Evolutionary conservation across 1,140 invertebrate species (phyloP), one percentile per base, ranked within the genome.

Genomic region (Macrotrachela quadricornifera): DNA sequence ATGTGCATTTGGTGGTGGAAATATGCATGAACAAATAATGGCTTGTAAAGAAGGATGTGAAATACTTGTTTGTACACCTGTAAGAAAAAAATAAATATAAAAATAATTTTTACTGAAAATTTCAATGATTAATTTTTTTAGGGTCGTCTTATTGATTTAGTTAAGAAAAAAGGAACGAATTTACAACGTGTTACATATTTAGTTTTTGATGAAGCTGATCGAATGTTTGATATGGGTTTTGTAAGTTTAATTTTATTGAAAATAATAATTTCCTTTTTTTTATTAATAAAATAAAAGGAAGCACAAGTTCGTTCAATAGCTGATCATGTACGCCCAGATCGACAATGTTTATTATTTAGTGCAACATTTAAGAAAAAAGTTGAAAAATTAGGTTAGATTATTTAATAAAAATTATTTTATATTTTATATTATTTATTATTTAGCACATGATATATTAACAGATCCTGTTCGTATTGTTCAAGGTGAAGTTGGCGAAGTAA

Each of bases 221-320:
- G 90, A 60, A 97, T 99, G 92, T 97, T 99, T 67, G 87, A 97
- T 62, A 86, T 99, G 81, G 94, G 91, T 42, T 96, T 95, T 75
- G 87, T 30, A 30, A 30, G 21, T 30, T 30, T 2, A 30, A 30
- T 4, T 30, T 30, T 2, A 30, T n/a, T 30, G 21, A 30, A 30
- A 8, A 30, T 8, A 8, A 30, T 30, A 30, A 30, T 30, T 4
- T 30, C 2, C n/a, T 30, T 30, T 30, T 30, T 8, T 4, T 30
- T 4, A 30, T 30, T 30, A n/a, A n/a, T 30, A 30, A 30, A 30
- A 4, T 30, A 8, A 30, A 30, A 30, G 21, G 21, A 85, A 63
- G 77, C 80, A 1, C 83, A 95, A 75, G 92, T 97, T 10, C 76
- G 87, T 46, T 95, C 90, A 13, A 96, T 97, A 60, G 92, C 91